Percentiles rank a stretch among this genome's conserved stretches.
phyloP scores from a whole-genome alignment of 2,113 vertebrate species.

The Narcine bancroftii region DNA sequence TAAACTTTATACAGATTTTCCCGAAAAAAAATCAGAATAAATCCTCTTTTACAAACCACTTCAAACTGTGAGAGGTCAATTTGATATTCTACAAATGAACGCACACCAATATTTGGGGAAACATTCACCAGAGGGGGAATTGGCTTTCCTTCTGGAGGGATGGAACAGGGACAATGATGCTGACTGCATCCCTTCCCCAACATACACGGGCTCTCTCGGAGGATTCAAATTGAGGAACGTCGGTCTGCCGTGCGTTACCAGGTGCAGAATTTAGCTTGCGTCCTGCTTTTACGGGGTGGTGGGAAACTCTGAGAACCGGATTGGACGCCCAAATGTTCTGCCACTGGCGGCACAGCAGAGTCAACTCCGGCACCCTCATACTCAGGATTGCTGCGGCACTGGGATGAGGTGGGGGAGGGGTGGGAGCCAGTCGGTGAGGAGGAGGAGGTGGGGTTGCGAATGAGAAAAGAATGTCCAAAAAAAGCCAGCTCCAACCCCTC shows the following conservation, averaged over 20 bases:
- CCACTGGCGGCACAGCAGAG: too few species aligned
- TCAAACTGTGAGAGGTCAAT: background rate
- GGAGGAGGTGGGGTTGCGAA: too few species aligned
- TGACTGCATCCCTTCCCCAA: background rate
- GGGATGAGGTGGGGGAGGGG: background rate
- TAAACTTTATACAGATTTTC: conserved; percentile 49
- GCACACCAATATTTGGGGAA: background rate
- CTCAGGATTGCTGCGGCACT: too few species aligned
- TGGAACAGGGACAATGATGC: background rate
- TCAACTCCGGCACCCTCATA: too few species aligned
- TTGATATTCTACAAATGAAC: background rate
- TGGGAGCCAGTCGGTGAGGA: too few species aligned
- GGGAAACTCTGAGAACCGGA: too few species aligned
- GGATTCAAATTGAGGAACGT: background rate
- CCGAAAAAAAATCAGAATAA: conserved; percentile 52
- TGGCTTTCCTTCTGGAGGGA: background rate
- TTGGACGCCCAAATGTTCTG: too few species aligned
- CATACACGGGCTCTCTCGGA: too few species aligned
- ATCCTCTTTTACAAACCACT: conserved; percentile 51
- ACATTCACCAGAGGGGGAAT: background rate
- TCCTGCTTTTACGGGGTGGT: background rate
- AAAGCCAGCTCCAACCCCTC: too few species aligned
- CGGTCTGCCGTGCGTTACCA: background rate
- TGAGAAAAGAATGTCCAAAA: too few species aligned
- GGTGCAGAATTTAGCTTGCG: too few species aligned